Evolutionary conservation across 2,797 vertebrate species (phyloP), one percentile per base, ranked within the genome.

Genomic region (Hoplostethus atlanticus): DNA sequence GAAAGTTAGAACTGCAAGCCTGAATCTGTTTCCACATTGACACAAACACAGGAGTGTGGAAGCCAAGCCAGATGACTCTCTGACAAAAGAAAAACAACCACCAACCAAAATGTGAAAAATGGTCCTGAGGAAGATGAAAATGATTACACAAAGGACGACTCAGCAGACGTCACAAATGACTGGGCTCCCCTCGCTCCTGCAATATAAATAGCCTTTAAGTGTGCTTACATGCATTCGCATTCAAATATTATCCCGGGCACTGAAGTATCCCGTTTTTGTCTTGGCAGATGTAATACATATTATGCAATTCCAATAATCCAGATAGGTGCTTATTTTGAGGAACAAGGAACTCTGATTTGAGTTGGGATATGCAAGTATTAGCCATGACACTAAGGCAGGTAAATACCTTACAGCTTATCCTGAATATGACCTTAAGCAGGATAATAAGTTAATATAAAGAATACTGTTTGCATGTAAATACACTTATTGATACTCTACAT

Each of bases 61-160:
- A 71, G 58, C 38, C 15, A 12, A 68, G 55, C 61, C 36, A 17
- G 9, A 47, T 16, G 47, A 66, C 25, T 25, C 74, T 13, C 28
- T 47, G 34, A 79, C n/a, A 73, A 36, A 25, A 65, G 70, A 72
- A 47, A 54, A 48, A 71, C 3, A 30, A 56, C 7, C 28, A 60
- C 11, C 40, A 67, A 50, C 63, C 28, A 54, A 60, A 73, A 42
- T 52, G 38, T 59, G n/a, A 53, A 68, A 68, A 64, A 63, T 52
- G 64, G 60, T 44, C 73, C 60, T 72, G 50, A 75, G 64, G 50
- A 77, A 68, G 36, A 87, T 85, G 70, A 76, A 64, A 68, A 81
- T 76, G 73, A 80, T 68, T 36, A 83, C 36, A 73, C 69, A 91
- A 73, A 69, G 74, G 73, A 83, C 83, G 85, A 83, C 64, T 57